These are phyloP conservation scores for Octonoba sinensis DNA, from an alignment of 2,888 invertebrate genomes.

Conservation along the genomic window DNA sequence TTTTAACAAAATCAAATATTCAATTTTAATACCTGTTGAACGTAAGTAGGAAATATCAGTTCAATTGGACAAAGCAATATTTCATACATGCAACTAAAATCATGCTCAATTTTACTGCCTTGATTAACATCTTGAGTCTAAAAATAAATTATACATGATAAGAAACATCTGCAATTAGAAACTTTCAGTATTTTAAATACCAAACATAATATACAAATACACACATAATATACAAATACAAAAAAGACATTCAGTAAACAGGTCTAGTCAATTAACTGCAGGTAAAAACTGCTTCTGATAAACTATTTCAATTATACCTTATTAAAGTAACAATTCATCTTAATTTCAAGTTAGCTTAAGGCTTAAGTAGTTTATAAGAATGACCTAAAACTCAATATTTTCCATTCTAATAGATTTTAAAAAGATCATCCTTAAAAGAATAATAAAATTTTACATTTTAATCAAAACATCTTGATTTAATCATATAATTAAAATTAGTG, in stretches of 20 bases:
- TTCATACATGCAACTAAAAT: constrained; percentile 48
- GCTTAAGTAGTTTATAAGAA: too few species aligned
- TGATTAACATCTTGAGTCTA: constrained; percentile 62
- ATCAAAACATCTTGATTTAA: too few species aligned
- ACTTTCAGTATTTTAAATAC: not conserved
- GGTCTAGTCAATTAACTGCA: not conserved
- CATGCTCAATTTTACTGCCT: constrained; percentile 50
- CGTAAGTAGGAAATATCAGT: constrained; percentile 25
- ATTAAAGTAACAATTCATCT: too few species aligned
- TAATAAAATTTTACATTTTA: too few species aligned
- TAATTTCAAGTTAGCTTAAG: too few species aligned
- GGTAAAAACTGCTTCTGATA: not conserved
- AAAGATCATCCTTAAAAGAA: too few species aligned
- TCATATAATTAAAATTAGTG: too few species aligned
- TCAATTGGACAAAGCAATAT: constrained; percentile 52
- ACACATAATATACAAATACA: not conserved
- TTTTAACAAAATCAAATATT: not conserved
- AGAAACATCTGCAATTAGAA: not conserved
- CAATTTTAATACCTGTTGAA: constrained; percentile 27
- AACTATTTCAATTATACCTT: too few species aligned
- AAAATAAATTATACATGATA: not conserved
- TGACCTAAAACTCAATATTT: too few species aligned
- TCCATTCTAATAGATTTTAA: too few species aligned
- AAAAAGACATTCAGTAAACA: too few species aligned
- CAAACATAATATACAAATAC: too few species aligned